phyloP scores from a whole-genome alignment of 2,888 invertebrate species.

The Oligia fasciuncula region DNA sequence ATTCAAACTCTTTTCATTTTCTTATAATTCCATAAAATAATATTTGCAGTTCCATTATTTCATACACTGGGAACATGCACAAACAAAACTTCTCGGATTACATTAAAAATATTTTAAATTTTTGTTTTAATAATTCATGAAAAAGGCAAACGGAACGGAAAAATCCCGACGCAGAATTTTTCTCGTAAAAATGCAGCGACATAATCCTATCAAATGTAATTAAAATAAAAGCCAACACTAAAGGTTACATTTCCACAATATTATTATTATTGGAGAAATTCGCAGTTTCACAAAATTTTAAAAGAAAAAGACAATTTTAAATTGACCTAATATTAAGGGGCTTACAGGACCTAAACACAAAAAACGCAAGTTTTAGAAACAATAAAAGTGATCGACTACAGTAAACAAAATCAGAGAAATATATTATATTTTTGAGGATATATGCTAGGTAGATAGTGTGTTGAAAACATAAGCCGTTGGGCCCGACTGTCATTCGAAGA shows the following conservation, averaged over 20 bases:
- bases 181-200: neutral
- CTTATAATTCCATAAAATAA: neutral
- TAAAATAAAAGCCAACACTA: neutral
- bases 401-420: too few relatives aligned
- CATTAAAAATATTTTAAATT: neutral
- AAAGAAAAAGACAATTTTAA: neutral
- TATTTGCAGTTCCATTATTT: neutral
- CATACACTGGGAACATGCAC: neutral
- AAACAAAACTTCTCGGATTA: neutral
- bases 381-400: too few relatives aligned
- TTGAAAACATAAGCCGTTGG: too few relatives aligned
- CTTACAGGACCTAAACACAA: too few relatives aligned
- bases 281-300: neutral
- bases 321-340: neutral
- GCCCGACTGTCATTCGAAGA: too few relatives aligned
- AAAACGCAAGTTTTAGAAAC: too few relatives aligned
- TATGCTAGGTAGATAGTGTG: too few relatives aligned
- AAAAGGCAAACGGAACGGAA: slow-evolving; percentile 1
- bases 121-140: neutral
- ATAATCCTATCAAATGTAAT: neutral
- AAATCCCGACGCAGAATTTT: neutral
- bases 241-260: neutral
- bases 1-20: neutral
- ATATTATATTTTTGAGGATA: too few relatives aligned
- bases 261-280: neutral